These are phyloP conservation scores for human (Homo sapiens) DNA, from an alignment of 2,113 vertebrate genomes.

Conservation along the genomic window DNA sequence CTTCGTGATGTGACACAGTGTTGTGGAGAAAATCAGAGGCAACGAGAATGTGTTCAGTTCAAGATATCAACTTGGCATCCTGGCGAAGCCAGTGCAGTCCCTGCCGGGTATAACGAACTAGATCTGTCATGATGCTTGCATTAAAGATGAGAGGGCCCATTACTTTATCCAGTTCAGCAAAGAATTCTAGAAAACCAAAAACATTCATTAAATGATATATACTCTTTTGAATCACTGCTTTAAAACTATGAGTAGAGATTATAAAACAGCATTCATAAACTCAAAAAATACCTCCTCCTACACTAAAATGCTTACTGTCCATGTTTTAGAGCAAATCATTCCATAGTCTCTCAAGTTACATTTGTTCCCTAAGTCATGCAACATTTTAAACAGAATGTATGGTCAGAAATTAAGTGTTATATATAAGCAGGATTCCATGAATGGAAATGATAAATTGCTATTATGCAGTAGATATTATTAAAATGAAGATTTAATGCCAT, in stretches of 20 bases:
- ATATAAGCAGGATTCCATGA: neutral
- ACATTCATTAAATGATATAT: constrained; percentile 63
- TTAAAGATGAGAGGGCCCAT: constrained; percentile 98
- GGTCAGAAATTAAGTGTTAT: constrained; percentile 13
- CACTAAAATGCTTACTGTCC: neutral
- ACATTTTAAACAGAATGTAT: constrained; percentile 9
- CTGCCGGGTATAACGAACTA: constrained; percentile 98
- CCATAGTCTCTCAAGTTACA: neutral
- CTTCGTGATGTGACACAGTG: constrained; percentile 94
- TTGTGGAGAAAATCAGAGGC: constrained; percentile 89
- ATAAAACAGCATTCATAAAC: neutral
- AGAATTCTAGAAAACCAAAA: constrained; percentile 91
- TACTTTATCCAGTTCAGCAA: constrained; percentile 97
- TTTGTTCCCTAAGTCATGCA: neutral
- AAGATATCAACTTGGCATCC: constrained; percentile 92
- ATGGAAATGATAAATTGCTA: neutral
- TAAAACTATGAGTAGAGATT: neutral
- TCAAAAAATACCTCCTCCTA: neutral
- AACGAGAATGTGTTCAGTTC: constrained; percentile 83
- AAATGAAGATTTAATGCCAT: neutral
- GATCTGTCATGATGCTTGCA: constrained; percentile 98
- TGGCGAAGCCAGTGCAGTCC: constrained; percentile 98
- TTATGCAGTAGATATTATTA: neutral
- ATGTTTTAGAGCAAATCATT: neutral
- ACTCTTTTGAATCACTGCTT: neutral